These are phyloP conservation scores for Enhydra lutris DNA, from an alignment of 2,113 vertebrate genomes.

Conservation along the genomic window DNA sequence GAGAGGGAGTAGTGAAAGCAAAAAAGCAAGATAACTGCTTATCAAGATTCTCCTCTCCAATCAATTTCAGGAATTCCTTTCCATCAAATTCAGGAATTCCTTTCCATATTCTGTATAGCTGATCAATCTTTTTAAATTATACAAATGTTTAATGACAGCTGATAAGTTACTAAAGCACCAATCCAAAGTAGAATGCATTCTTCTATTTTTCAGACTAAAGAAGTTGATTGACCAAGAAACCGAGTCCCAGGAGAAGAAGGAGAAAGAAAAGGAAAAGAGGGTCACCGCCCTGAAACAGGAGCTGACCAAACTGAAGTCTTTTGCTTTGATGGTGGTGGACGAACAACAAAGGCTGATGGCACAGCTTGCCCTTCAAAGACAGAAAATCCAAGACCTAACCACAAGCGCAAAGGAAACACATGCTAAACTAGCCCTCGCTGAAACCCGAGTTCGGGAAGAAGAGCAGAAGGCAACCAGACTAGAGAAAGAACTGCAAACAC, in stretches of 20 bases:
- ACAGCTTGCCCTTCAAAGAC: conserved; percentile 89
- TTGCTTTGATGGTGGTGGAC: conserved; percentile 96
- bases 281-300: conserved; percentile 90
- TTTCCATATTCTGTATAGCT: not conserved
- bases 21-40: not conserved
- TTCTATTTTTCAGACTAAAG: conserved; percentile 90
- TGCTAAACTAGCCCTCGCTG: conserved; percentile 87
- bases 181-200: conserved; percentile 67
- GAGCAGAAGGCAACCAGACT: conserved; percentile 88
- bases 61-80: conserved; percentile 32
- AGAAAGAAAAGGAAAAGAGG: conserved; percentile 90
- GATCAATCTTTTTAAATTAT: conserved; percentile 12
- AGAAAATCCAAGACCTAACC: conserved; percentile 90
- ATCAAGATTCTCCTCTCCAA: not conserved
- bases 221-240: conserved; percentile 93
- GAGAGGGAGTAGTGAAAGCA: not conserved
- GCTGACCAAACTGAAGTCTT: conserved; percentile 95
- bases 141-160: not conserved
- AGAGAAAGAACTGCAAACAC: conserved; percentile 88
- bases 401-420: conserved; percentile 84
- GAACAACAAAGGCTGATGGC: conserved; percentile 94
- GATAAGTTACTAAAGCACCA: conserved; percentile 33
- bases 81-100: not conserved
- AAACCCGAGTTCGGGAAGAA: conserved; percentile 88
- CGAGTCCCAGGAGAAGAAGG: conserved; percentile 87